Evolutionary conservation across 2,888 invertebrate genomes (phyloP).

Genomic region (Troglohyphantes excavatus): DNA sequence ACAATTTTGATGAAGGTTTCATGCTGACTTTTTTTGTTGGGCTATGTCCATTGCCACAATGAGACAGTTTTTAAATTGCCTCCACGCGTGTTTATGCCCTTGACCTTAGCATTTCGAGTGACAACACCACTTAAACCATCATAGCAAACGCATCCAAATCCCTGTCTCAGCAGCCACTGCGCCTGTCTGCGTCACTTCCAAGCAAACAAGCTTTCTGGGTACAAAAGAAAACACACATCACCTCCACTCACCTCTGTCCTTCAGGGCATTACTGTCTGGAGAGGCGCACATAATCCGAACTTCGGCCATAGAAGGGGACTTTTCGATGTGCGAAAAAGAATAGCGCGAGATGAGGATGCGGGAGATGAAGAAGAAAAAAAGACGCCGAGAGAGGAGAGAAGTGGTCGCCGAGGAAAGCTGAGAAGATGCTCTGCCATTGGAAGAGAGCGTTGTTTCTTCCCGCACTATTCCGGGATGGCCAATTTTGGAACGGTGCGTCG

Average conservation of each 20-base stretch:
- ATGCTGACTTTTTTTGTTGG: no score
- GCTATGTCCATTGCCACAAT: no score
- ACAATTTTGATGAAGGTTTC: no score
- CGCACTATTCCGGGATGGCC: conserved; percentile 71
- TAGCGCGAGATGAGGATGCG: not conserved
- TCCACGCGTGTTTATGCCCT: no score
- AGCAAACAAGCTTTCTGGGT: no score
- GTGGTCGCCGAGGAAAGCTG: conserved; percentile 46
- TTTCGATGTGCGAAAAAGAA: not conserved
- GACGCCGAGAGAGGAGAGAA: conserved; percentile 39
- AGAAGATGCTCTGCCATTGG: conserved; percentile 74
- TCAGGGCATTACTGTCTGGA: not conserved
- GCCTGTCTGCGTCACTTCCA: no score
- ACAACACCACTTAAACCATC: not conserved
- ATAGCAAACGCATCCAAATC: not conserved
- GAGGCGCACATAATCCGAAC: not conserved
- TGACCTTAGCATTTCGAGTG: not conserved
- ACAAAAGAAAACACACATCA: not conserved
- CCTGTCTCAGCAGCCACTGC: no score
- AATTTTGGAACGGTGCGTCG: conserved; percentile 66
- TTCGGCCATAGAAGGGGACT: not conserved
- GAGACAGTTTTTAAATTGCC: no score
- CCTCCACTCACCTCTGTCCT: not conserved
- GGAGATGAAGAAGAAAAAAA: conserved; percentile 8
- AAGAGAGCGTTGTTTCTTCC: not conserved